Evolutionary conservation across 92 coral and sea anemone species (phyloP).

Genomic region (Paramuricea clavata): DNA sequence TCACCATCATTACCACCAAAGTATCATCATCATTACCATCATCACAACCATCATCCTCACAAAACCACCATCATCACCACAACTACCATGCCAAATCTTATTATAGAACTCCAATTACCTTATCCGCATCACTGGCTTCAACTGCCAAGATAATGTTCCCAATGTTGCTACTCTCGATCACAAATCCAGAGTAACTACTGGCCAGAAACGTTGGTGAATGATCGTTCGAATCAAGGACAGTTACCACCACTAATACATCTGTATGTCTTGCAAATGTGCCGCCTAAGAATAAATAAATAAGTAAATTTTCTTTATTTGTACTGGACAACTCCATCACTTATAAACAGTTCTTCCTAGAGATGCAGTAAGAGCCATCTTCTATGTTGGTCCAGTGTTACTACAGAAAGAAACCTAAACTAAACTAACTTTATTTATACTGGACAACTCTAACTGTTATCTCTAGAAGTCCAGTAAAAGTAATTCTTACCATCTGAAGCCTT

Average conservation of each 20-base stretch:
- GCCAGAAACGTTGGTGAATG: constrained; percentile 73
- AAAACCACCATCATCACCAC: background rate
- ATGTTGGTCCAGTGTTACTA: background rate
- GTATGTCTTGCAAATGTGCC: constrained; percentile 33
- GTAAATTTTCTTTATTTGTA: background rate
- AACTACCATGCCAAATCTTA: too few relatives aligned
- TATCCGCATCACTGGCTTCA: constrained; percentile 57
- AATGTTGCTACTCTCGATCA: constrained; percentile 73
- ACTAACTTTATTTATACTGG: background rate
- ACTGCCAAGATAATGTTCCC: constrained; percentile 72
- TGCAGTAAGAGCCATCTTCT: background rate
- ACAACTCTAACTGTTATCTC: too few relatives aligned
- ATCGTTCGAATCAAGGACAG: constrained; percentile 78
- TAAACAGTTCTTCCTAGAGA: background rate
- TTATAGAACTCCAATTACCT: constrained; percentile 49
- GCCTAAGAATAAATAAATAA: background rate
- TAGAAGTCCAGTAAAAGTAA: too few relatives aligned
- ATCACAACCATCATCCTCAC: too few relatives aligned
- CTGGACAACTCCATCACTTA: background rate
- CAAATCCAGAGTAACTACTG: constrained; percentile 57
- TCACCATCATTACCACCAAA: background rate
- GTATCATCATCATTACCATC: background rate
- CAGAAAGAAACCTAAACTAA: background rate
- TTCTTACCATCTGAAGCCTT: constrained; percentile 41
- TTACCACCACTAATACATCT: constrained; percentile 19